phyloP scores from a whole-genome alignment of 1,140 invertebrate species.

The Telenomus remus region DNA sequence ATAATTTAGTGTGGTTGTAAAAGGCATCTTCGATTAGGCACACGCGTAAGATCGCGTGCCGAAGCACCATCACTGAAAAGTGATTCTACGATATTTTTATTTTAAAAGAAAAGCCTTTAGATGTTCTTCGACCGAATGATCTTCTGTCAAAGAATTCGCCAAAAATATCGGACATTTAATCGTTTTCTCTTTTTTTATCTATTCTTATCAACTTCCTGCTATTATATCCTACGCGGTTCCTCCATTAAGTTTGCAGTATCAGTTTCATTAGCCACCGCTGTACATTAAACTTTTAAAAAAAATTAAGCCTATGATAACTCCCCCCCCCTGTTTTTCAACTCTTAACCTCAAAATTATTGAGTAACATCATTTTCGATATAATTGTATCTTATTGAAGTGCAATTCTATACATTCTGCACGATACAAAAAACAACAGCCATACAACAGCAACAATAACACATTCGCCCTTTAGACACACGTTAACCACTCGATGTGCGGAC shows the following conservation, averaged over 20 bases:
- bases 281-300: background rate
- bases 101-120: background rate
- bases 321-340: too few species aligned
- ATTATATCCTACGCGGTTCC: too few species aligned
- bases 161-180: too few species aligned
- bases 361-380: too few species aligned
- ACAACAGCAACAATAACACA: conserved; percentile 57
- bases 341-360: too few species aligned
- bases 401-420: conserved; percentile 47
- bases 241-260: too few species aligned
- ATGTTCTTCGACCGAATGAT: too few species aligned
- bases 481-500: conserved; percentile 13
- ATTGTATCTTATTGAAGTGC: conserved; percentile 5
- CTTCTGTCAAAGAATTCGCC: too few species aligned
- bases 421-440: conserved; percentile 48
- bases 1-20: conserved; percentile 62
- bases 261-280: too few species aligned
- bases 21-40: conserved; percentile 64
- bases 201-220: too few species aligned
- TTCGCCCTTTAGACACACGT: conserved; percentile 40
- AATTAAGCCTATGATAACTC: background rate
- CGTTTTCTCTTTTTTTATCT: too few species aligned
- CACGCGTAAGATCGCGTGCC: conserved; percentile 71
- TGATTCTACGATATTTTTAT: background rate
- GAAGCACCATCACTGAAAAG: conserved; percentile 33